phyloP scores from a whole-genome alignment of 1,140 invertebrate species.

The Plectus sambesii region DNA sequence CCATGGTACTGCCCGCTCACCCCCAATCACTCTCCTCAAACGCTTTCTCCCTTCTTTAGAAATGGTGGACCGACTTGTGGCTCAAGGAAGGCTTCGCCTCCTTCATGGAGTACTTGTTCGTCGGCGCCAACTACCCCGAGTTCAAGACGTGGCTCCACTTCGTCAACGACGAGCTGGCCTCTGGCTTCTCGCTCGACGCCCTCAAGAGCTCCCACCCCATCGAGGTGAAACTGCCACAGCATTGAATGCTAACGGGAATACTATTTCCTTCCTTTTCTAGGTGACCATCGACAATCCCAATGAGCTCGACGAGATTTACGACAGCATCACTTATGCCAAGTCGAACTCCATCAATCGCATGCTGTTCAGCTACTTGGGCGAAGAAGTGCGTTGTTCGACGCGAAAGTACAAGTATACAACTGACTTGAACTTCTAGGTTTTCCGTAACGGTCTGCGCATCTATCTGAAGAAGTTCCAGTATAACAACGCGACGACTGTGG shows the following conservation, averaged over 20 bases:
- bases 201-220: constrained; percentile 27
- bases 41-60: constrained; percentile 36
- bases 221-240: constrained; percentile 12
- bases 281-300: constrained; percentile 45
- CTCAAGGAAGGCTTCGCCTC: constrained; percentile 51
- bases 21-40: background rate
- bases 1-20: constrained; percentile 31
- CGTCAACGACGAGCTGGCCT: constrained; percentile 22
- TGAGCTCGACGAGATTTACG: constrained; percentile 38
- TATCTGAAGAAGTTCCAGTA: constrained; percentile 81
- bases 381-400: constrained; percentile 47
- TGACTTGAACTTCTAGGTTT: constrained; percentile 54
- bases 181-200: constrained; percentile 20
- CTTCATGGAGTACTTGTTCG: constrained; percentile 52
- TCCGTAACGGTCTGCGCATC: constrained; percentile 81
- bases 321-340: constrained; percentile 52
- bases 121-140: constrained; percentile 50
- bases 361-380: constrained; percentile 88
- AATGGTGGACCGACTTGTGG: constrained; percentile 54
- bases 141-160: constrained; percentile 49
- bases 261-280: constrained; percentile 27
- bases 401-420: constrained; percentile 2
- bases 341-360: constrained; percentile 75
- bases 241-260: constrained; percentile 1
- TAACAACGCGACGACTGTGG: constrained; percentile 79